These are phyloP conservation scores for Drosophila ambigua DNA, from an alignment of 1,140 invertebrate species.

Conservation along the genomic window DNA sequence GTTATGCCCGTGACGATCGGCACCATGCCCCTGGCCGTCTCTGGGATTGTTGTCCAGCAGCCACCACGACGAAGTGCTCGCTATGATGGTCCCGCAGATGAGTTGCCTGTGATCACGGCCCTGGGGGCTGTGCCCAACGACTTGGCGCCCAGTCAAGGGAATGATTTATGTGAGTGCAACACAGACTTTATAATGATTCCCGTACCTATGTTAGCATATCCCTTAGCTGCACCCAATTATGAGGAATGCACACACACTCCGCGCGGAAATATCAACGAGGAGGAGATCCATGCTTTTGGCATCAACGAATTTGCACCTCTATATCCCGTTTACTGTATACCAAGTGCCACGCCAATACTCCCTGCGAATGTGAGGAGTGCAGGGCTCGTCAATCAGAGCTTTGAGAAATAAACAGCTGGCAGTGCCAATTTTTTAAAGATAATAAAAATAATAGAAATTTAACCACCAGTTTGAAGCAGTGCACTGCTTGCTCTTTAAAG, in stretches of 20 bases:
- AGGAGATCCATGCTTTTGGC: conserved; percentile 72
- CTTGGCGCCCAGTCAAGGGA: conserved; percentile 23
- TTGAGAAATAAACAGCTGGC: conserved; percentile 34
- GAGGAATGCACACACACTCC: conserved; percentile 62
- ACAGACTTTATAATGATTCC: not conserved
- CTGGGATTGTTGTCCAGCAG: conserved; percentile 66
- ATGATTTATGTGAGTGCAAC: conserved; percentile 51
- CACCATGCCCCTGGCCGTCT: conserved; percentile 84
- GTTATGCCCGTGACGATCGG: conserved; percentile 85
- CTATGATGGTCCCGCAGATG: conserved; percentile 48
- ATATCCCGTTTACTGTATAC: conserved; percentile 77
- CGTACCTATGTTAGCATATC: not conserved
- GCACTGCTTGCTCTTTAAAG: too few species aligned
- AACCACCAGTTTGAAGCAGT: too few species aligned
- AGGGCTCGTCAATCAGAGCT: conserved; percentile 62
- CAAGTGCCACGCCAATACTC: conserved; percentile 62
- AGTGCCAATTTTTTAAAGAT: too few species aligned
- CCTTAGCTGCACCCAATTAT: conserved; percentile 62
- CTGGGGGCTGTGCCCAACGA: conserved; percentile 39
- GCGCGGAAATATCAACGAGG: conserved; percentile 76
- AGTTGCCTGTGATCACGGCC: conserved; percentile 56
- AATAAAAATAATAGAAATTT: too few species aligned
- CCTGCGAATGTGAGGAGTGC: conserved; percentile 43
- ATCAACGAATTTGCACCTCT: conserved; percentile 72
- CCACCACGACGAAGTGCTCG: conserved; percentile 62